phyloP scores from a whole-genome alignment of 2,888 invertebrate species.

The Xestia ashworthii region DNA sequence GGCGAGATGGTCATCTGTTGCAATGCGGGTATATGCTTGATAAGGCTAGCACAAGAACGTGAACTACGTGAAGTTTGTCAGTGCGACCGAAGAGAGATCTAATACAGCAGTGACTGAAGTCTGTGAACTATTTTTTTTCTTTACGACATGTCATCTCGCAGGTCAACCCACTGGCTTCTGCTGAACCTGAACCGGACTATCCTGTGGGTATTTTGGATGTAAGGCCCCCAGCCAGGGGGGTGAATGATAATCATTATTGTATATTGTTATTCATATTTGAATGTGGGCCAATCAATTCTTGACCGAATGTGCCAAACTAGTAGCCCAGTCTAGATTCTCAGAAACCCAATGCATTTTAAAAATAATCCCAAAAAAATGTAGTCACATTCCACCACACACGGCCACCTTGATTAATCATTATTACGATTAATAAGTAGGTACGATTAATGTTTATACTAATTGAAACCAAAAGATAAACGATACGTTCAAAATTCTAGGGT shows the following conservation, averaged over 20 bases:
- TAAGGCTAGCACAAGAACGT: background rate
- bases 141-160: too few relatives aligned
- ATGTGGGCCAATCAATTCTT: background rate
- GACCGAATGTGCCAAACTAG: too few relatives aligned
- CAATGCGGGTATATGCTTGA: background rate
- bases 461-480: conserved; percentile 24
- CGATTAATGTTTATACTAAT: conserved; percentile 24
- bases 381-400: background rate
- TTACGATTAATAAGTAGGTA: conserved; percentile 10
- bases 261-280: too few relatives aligned
- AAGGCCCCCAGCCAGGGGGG: too few relatives aligned
- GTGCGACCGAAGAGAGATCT: background rate
- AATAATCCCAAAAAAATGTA: background rate
- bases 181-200: too few relatives aligned
- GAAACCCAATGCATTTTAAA: background rate
- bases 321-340: too few relatives aligned
- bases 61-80: background rate
- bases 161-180: too few relatives aligned
- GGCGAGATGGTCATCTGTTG: background rate
- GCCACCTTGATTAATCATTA: background rate
- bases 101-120: background rate
- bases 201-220: too few relatives aligned
- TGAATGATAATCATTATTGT: too few relatives aligned
- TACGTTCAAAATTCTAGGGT: background rate
- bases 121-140: too few relatives aligned